Evolutionary conservation across 2,797 vertebrate species (phyloP), one percentile per base, ranked within the genome.

Genomic region (Yasuhikotakia modesta): DNA sequence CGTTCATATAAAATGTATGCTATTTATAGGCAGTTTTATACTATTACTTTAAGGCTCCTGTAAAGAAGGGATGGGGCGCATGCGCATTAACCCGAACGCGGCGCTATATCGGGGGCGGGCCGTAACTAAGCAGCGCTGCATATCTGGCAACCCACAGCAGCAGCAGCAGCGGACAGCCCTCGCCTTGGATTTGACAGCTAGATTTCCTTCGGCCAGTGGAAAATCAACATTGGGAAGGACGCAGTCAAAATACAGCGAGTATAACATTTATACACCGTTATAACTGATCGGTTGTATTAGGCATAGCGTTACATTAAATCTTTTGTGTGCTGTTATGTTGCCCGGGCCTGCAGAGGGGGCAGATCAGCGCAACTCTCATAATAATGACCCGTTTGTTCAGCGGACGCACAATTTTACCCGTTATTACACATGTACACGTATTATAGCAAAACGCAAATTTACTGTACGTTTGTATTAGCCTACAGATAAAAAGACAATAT

Each of bases 261-360:
- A 88, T 6, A 43, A 55, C 12, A 2, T 17, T n/a, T 13, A 1
- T 2, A 0, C 19, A 1, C 43, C 0, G 2, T n/a, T 4, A 10
- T n/a, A 3, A 30, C 11, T 45, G 2, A 1, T 1, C 14, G 12
- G 12, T 1, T 30, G 10, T 7, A 3, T 30, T 57, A 5, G 21
- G 7, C 17, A 7, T 55, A 3, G 5, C 48, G 30, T 55, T 43
- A 43, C 45, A 70, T 53, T 3, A 12, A 6, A 14, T 27, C 45
- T n/a, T 61, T 70, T 63, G 43, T 70, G 32, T 19, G 22, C 48
- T 55, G 81, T 76, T 32, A 32, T 86, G 81, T 81, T 81, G 4
- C 48, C 79, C 86, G 89, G 91, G 92, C 90, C 91, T 90, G 87
- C 65, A 87, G 90, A 81, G 89, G 88, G 89, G 88, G 90, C 85